Evolutionary conservation across 1,140 invertebrate species (phyloP).

Genomic region (Lerema accius): DNA sequence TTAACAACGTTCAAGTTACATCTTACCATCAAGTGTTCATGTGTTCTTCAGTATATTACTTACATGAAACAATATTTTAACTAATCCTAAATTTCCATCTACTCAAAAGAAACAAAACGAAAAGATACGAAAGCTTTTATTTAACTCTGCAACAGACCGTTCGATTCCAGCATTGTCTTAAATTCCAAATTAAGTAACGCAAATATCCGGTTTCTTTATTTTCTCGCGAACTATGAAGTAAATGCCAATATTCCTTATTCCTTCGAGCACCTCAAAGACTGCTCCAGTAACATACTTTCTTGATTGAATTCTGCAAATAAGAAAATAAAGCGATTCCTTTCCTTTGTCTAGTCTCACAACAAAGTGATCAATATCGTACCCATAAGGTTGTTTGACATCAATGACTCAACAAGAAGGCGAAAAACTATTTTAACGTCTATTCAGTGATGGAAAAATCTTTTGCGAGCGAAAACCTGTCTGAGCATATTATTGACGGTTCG

Average conservation of each 20-base stretch:
- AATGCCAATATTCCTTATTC: conserved; percentile 41
- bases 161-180: too few relatives aligned
- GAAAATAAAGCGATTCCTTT: conserved; percentile 19
- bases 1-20: too few relatives aligned
- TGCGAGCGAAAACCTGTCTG: conserved; percentile 30
- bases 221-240: conserved; percentile 36
- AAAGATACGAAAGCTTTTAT: too few relatives aligned
- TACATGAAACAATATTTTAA: too few relatives aligned
- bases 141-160: too few relatives aligned
- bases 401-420: conserved; percentile 24
- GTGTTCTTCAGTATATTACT: too few relatives aligned
- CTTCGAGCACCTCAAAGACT: conserved; percentile 18
- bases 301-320: conserved; percentile 54
- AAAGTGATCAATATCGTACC: conserved; percentile 37
- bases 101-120: too few relatives aligned
- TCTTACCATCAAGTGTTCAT: too few relatives aligned
- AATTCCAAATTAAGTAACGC: too few relatives aligned
- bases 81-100: too few relatives aligned
- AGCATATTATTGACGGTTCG: conserved; percentile 35
- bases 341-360: conserved; percentile 26
- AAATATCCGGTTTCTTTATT: conserved; percentile 49
- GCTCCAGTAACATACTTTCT: conserved; percentile 40
- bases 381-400: conserved; percentile 16
- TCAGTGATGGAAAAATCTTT: conserved; percentile 33
- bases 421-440: too few relatives aligned